These are phyloP conservation scores for Griposia aprilina DNA, from an alignment of 2,888 invertebrate genomes.

Conservation along the genomic window DNA sequence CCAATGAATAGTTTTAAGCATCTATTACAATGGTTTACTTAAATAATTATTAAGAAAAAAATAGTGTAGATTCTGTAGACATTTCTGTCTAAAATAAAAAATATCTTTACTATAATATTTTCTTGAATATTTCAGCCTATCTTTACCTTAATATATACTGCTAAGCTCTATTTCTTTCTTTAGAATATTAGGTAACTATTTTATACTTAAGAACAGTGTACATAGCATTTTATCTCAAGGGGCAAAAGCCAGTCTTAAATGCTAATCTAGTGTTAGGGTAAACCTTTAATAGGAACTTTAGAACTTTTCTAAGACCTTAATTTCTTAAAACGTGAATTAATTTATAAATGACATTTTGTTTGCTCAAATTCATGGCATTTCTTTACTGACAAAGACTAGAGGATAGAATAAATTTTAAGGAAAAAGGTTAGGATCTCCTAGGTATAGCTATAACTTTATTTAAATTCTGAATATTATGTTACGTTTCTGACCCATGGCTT, in stretches of 20 bases:
- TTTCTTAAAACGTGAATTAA: constrained; percentile 55
- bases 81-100: constrained; percentile 24
- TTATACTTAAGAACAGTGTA: constrained; percentile 53
- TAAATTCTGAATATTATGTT: constrained; percentile 68
- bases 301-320: constrained; percentile 46
- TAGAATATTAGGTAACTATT: constrained; percentile 30
- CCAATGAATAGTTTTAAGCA: constrained; percentile 79
- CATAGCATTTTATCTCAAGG: constrained; percentile 62
- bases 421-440: constrained; percentile 82
- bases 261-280: constrained; percentile 47
- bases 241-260: constrained; percentile 66
- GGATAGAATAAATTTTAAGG: constrained; percentile 68
- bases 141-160: constrained; percentile 17
- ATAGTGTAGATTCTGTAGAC: constrained; percentile 53
- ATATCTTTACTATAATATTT: constrained; percentile 40
- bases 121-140: constrained; percentile 49
- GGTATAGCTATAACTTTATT: constrained; percentile 66
- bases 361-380: constrained; percentile 90
- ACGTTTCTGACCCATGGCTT: constrained; percentile 74
- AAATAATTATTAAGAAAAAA: constrained; percentile 45
- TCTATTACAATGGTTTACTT: constrained; percentile 56
- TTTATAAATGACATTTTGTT: constrained; percentile 79
- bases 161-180: constrained; percentile 38
- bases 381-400: constrained; percentile 82
- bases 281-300: constrained; percentile 35